phyloP scores from a whole-genome alignment of 2,113 vertebrate genomes.

The Podiceps cristatus region DNA sequence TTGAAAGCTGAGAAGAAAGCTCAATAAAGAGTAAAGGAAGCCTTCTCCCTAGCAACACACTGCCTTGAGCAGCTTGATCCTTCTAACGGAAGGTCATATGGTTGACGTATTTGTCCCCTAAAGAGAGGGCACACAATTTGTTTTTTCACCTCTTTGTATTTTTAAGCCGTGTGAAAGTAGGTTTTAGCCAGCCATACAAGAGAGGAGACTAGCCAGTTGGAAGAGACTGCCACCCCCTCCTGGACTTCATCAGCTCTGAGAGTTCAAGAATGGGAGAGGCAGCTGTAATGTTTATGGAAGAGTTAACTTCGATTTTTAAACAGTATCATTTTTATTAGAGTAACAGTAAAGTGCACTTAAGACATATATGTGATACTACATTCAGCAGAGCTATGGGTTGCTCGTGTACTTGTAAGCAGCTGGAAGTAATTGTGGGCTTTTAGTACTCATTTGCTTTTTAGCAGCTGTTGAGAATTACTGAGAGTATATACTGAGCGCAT shows the following conservation, averaged over 20 bases:
- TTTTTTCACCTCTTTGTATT: constrained; percentile 50
- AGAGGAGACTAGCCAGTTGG: neutral
- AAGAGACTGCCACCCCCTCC: neutral
- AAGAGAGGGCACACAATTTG: constrained; percentile 52
- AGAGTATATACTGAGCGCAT: neutral
- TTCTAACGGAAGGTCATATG: constrained; percentile 60
- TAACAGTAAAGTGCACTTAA: neutral
- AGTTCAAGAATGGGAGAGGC: neutral
- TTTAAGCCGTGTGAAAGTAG: constrained; percentile 48
- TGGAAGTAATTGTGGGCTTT: neutral
- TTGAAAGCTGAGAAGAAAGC: constrained; percentile 44
- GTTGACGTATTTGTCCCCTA: constrained; percentile 68
- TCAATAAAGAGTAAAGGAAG: constrained; percentile 51
- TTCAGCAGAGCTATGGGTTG: neutral
- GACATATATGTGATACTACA: neutral
- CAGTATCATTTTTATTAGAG: neutral
- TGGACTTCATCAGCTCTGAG: neutral
- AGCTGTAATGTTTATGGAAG: neutral
- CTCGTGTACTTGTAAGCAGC: neutral
- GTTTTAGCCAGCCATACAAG: neutral
- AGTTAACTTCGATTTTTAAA: neutral
- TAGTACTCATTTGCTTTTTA: neutral
- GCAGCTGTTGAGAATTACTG: neutral
- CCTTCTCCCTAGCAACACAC: constrained; percentile 69
- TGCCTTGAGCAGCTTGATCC: constrained; percentile 49